These are phyloP conservation scores for Bungarus multicinctus DNA, from an alignment of 2,113 vertebrate species.

Conservation along the genomic window DNA sequence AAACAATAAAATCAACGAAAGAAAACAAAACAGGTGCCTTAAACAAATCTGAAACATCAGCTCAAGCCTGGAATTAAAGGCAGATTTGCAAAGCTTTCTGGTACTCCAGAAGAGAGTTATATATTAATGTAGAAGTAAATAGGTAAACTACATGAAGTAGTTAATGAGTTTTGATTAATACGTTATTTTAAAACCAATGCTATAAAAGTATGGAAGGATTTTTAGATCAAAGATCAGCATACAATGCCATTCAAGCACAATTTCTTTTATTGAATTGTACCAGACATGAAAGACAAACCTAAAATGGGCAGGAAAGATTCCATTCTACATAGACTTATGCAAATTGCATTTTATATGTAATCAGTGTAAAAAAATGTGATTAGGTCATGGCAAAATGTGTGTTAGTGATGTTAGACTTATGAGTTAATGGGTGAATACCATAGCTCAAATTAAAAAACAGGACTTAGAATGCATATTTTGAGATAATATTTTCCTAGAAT, in stretches of 20 bases:
- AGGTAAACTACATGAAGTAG: not conserved
- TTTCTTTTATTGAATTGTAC: not conserved
- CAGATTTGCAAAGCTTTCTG: not conserved
- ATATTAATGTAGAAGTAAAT: not conserved
- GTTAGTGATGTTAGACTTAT: not conserved
- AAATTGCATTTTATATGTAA: not conserved
- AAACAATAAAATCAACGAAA: not conserved
- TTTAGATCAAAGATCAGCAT: not conserved
- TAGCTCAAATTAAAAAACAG: not conserved
- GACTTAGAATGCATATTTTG: not conserved
- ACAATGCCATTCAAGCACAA: not conserved
- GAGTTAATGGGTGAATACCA: not conserved
- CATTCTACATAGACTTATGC: not conserved
- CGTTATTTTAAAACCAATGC: not conserved
- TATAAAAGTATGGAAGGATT: not conserved
- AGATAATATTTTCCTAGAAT: not conserved
- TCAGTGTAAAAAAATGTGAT: not conserved
- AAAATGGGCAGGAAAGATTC: not conserved
- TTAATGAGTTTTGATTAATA: not conserved
- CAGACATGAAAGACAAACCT: not conserved
- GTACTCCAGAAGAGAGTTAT: not conserved
- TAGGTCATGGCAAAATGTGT: not conserved
- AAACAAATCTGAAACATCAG: not conserved
- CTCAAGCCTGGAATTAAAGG: not conserved
- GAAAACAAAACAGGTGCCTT: not conserved